A percentile compares a stretch with the other conserved stretches of the same genome.
Conservation (phyloP, 1,140 invertebrate genomes). For the Harpegnathos saltator region DNA sequence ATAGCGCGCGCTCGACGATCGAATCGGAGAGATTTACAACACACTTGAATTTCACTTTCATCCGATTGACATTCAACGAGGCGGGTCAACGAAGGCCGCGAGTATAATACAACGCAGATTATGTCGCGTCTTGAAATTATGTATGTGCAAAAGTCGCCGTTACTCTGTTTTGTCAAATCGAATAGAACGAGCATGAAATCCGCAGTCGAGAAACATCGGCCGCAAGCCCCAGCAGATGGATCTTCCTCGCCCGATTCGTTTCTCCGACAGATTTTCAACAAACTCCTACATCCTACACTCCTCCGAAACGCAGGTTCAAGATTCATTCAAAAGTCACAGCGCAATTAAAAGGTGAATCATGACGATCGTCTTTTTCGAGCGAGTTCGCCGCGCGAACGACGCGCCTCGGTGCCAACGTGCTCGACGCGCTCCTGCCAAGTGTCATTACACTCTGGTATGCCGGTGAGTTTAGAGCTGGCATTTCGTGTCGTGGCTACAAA, state of each 20-base stretch:
- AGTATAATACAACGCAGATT: background rate
- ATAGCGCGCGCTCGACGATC: background rate
- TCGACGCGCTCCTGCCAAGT: slow-evolving; percentile 22
- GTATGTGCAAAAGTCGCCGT: too few relatives aligned
- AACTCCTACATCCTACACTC: too few relatives aligned
- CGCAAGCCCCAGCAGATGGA: too few relatives aligned
- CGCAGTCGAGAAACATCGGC: too few relatives aligned
- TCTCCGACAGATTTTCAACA: too few relatives aligned
- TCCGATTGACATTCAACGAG: background rate
- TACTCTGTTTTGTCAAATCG: background rate
- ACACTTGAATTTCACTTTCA: background rate
- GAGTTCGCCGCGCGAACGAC: background rate
- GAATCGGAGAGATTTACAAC: slow-evolving; percentile 13
- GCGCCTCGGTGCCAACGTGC: slow-evolving; percentile 18
- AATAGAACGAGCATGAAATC: background rate
- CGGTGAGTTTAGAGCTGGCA: slow-evolving; percentile 39
- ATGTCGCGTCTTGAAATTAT: background rate
- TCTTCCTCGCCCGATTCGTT: background rate
- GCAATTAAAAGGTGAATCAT: slow-evolving; percentile 13
- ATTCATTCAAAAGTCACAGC: slow-evolving; percentile 13
- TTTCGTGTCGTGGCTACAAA: slow-evolving; percentile 43
- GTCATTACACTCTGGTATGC: slow-evolving; percentile 48
- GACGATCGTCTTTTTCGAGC: background rate
- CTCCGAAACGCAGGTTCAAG: background rate
- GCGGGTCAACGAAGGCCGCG: background rate